A percentile compares a stretch with the other conserved stretches of the same genome.
These are phyloP conservation scores for Corythornis vintsioides DNA, from an alignment of 2,113 vertebrate genomes.

Conservation along the genomic window DNA sequence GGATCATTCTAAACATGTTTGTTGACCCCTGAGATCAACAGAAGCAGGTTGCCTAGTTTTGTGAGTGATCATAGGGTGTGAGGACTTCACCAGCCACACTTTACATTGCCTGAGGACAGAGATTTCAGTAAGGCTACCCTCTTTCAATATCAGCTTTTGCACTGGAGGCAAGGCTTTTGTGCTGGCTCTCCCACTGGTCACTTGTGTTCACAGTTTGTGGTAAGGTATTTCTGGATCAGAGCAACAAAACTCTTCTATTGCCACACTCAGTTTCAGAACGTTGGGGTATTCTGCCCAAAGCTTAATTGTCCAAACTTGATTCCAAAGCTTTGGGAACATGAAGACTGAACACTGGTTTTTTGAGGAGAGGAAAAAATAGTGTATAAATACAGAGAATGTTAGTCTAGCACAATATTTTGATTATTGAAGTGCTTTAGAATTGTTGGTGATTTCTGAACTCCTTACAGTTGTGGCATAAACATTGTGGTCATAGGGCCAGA, in stretches of 20 bases:
- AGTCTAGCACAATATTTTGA: not conserved
- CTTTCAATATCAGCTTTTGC: not conserved
- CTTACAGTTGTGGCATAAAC: not conserved
- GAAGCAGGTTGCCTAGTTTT: not conserved
- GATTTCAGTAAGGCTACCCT: not conserved
- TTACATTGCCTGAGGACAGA: not conserved
- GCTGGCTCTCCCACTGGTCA: not conserved
- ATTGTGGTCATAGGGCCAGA: not conserved
- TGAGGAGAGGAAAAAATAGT: not conserved
- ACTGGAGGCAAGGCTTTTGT: not conserved
- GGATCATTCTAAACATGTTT: not conserved
- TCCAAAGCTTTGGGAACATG: not conserved
- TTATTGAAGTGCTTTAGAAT: not conserved
- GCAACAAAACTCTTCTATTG: not conserved
- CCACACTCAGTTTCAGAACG: not conserved
- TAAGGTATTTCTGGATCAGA: not conserved
- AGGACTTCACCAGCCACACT: not conserved
- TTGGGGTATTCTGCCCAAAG: not conserved
- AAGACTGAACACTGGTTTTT: not conserved
- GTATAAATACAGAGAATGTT: not conserved
- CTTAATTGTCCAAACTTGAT: not conserved
- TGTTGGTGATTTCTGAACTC: not conserved
- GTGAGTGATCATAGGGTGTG: not conserved
- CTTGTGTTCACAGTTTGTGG: not conserved
- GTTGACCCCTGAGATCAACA: not conserved